phyloP scores from a whole-genome alignment of 2,797 vertebrate species.

The Pempheris klunzingeri region DNA sequence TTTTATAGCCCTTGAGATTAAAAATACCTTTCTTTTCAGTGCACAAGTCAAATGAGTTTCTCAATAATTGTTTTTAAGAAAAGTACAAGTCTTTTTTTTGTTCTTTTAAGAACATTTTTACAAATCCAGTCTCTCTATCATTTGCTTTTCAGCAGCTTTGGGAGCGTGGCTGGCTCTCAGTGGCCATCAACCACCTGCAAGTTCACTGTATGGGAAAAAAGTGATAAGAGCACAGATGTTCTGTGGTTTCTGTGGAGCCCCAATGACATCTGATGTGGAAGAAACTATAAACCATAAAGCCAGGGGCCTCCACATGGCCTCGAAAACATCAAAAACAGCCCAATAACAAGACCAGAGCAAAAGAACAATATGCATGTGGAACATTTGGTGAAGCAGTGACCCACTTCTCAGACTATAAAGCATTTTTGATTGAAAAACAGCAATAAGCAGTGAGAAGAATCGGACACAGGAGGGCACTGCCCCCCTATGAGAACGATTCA shows the following conservation, averaged over 20 bases:
- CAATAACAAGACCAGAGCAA: background rate
- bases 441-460: background rate
- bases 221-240: constrained; percentile 82
- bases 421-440: background rate
- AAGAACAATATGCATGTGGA: background rate
- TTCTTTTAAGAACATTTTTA: constrained; percentile 2
- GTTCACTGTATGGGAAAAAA: constrained; percentile 71
- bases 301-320: constrained; percentile 21
- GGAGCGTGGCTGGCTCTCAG: constrained; percentile 26
- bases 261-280: constrained; percentile 53
- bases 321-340: constrained; percentile 18
- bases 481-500: constrained; percentile 26
- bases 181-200: constrained; percentile 54
- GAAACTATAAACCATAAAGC: constrained; percentile 53
- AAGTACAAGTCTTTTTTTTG: background rate
- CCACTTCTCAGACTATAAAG: background rate
- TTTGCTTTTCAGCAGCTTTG: constrained; percentile 17
- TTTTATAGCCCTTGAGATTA: background rate
- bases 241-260: constrained; percentile 35
- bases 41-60: background rate
- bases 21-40: background rate
- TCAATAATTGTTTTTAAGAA: background rate
- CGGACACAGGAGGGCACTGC: background rate
- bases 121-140: background rate
- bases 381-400: background rate